Evolutionary conservation across 2,797 vertebrate species (phyloP), one percentile per base, ranked within the genome.

Genomic region (Chelon labrosus): DNA sequence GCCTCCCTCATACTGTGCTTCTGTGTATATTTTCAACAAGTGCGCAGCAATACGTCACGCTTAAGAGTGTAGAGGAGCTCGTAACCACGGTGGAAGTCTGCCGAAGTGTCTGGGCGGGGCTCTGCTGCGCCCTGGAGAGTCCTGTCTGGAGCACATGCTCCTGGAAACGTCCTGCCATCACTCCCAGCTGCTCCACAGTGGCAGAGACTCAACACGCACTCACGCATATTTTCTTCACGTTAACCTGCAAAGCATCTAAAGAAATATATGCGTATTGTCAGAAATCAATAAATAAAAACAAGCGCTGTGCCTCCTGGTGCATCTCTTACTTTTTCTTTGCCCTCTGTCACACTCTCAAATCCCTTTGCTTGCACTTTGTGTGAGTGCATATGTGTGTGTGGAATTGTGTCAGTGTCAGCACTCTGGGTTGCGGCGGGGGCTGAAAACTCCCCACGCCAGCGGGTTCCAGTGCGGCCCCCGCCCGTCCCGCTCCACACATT

Each of bases 391-490:
- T 77, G 60, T 71, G 37, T 73, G 44, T 66, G 49, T 80, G 51
- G 79, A 79, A 84, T 90, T 88, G 80, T 91, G 89, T 88, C 77
- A 3, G 51, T 79, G 93, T 95, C 95, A 95, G 94, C 94, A 94
- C 79, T 94, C 81, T 82, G 59, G 50, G 70, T 39, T 55, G 79
- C 83, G 77, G 76, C 77, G 89, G 82, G 84, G 84, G 81, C 74
- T 46, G 67, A 94, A 94, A 94, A 93, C 65, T 93, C 89, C 87
- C 83, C 92, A 91, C 86, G 88, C 91, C 90, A 94, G 93, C 91
- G 79, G 86, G 88, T 94, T 94, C 89, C 83, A 90, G 89, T 46
- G 75, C 55, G 76, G 69, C 69, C 86, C 76, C 77, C 70, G 31
- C 75, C 77, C 76, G n/a, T 66, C 79, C 78, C 53, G 47, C 70